Conservation (phyloP, 30 jellyfish, hydroid and myxozoan genomes). For the Catostylus mosaicus region DNA sequence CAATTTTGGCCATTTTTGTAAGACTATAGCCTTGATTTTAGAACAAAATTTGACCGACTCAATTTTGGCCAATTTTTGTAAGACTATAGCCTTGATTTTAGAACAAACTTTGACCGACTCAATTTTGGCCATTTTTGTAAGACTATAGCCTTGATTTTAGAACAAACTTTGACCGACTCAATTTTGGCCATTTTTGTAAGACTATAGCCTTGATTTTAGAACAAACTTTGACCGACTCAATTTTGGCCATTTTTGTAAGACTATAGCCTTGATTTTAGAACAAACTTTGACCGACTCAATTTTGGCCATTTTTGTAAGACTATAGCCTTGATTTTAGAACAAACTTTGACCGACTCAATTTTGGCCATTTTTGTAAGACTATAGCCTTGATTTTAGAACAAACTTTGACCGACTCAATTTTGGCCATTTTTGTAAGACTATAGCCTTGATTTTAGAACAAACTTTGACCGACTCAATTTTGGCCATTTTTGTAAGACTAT, state of each 20-base stretch:
- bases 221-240: neutral
- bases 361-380: too few species aligned
- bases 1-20: too few species aligned
- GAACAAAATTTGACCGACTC: too few species aligned
- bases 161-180: neutral
- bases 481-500: neutral
- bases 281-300: too few species aligned
- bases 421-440: too few species aligned
- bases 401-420: too few species aligned
- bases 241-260: neutral
- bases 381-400: too few species aligned
- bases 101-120: too few species aligned
- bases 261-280: slow-evolving; percentile 9
- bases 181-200: neutral
- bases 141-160: slow-evolving; percentile 7
- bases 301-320: neutral
- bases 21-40: too few species aligned
- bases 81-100: too few species aligned
- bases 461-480: neutral
- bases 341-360: neutral
- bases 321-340: neutral
- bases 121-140: too few species aligned
- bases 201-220: neutral
- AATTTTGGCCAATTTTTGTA: too few species aligned
- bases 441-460: slow-evolving; percentile 7